Evolutionary conservation across 2,797 vertebrate species (phyloP).

Genomic region (Muscicapa comitata): DNA sequence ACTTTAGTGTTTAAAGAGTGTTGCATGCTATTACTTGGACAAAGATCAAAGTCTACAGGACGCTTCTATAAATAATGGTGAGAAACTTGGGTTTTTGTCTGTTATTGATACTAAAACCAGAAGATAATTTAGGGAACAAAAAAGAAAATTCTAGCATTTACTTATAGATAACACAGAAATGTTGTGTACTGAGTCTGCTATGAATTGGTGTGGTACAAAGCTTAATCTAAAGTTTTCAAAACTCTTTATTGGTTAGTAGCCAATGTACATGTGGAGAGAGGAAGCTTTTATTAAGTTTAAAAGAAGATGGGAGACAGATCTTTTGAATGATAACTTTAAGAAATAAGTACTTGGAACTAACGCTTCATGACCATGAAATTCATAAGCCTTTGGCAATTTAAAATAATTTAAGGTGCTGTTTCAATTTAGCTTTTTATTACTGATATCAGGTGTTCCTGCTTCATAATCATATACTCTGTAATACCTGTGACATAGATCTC

Average conservation of each 20-base stretch:
- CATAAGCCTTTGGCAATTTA: background rate
- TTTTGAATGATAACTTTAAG: background rate
- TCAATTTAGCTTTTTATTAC: background rate
- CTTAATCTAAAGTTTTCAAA: background rate
- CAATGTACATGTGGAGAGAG: background rate
- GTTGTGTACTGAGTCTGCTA: background rate
- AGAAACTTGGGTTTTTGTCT: background rate
- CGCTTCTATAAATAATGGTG: rapidly evolving
- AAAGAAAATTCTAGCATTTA: background rate
- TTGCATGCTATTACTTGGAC: background rate
- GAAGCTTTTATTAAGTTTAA: background rate
- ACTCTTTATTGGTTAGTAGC: background rate
- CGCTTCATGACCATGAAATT: background rate
- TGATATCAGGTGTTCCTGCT: background rate
- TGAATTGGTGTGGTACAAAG: background rate
- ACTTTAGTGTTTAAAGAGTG: background rate
- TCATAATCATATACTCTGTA: background rate
- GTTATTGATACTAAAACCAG: background rate
- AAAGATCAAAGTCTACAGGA: background rate
- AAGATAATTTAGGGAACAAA: background rate
- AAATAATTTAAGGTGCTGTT: background rate
- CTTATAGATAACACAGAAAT: background rate
- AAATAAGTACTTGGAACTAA: background rate
- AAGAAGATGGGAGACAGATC: background rate
- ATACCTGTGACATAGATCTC: background rate